A percentile compares a stretch with the other conserved stretches of the same genome.
Evolutionary conservation across 2,797 vertebrate genomes (phyloP).

Genomic region (Sebastes trivittatus): DNA sequence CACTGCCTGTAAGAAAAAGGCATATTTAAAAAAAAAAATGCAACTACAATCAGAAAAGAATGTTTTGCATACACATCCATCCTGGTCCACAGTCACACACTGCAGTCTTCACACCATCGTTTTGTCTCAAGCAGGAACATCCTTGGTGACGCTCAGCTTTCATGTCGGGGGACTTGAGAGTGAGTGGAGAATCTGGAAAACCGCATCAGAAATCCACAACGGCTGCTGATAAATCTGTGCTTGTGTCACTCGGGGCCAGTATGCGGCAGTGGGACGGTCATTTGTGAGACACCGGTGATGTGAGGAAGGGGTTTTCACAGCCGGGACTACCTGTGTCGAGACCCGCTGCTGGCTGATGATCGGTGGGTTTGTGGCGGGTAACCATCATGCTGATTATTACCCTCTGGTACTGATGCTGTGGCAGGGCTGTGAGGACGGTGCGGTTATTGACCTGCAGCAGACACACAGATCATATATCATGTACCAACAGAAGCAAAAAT

Average conservation of each 20-base stretch:
- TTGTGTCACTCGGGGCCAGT: not conserved
- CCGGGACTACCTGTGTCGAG: not conserved
- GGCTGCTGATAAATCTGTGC: constrained; percentile 20
- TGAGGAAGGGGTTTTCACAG: not conserved
- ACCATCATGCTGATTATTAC: constrained; percentile 5
- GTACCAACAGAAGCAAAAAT: not conserved
- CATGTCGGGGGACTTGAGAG: not conserved
- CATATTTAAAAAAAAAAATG: not conserved
- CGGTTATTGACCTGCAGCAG: constrained; percentile 22
- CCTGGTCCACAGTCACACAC: not conserved
- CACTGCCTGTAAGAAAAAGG: not conserved
- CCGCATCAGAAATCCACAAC: constrained; percentile 3
- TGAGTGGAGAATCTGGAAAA: not conserved
- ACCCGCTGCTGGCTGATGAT: not conserved
- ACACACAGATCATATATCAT: not conserved
- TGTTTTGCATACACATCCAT: not conserved
- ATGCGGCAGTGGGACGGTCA: not conserved
- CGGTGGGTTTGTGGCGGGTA: not conserved
- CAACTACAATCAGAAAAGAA: not conserved
- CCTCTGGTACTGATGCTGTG: constrained; percentile 9
- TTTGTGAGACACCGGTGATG: not conserved
- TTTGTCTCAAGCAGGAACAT: not conserved
- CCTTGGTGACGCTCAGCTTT: not conserved
- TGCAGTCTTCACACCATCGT: not conserved
- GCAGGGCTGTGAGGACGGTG: constrained; percentile 1